phyloP scores from a whole-genome alignment of 2,888 invertebrate genomes.

The Carcina quercana region DNA sequence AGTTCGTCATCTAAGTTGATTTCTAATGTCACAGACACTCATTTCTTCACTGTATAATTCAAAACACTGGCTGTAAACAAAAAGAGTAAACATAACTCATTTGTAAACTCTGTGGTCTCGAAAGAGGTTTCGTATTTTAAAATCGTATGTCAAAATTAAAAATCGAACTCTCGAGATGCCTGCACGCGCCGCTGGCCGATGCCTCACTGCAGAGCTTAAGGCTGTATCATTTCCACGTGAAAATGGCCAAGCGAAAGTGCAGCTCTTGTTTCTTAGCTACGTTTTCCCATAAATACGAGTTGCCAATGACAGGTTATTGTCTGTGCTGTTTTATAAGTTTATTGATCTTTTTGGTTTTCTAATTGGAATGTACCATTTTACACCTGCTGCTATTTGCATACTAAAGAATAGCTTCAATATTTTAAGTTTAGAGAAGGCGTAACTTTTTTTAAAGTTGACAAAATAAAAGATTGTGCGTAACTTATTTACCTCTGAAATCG shows the following conservation, averaged over 20 bases:
- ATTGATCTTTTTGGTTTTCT: constrained; percentile 9
- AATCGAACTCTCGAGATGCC: constrained; percentile 22
- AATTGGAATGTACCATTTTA: too few relatives aligned
- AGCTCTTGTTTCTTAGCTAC: constrained; percentile 18
- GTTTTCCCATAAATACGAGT: constrained; percentile 28
- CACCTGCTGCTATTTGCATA: too few relatives aligned
- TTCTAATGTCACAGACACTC: background rate
- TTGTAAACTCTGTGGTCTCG: background rate
- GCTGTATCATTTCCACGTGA: constrained; percentile 43
- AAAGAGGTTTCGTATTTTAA: background rate
- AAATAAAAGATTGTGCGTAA: too few relatives aligned
- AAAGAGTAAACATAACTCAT: background rate
- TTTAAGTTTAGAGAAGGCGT: too few relatives aligned
- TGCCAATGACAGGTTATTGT: constrained; percentile 25
- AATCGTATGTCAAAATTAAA: constrained; percentile 17
- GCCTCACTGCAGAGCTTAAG: constrained; percentile 50
- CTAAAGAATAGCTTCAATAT: too few relatives aligned
- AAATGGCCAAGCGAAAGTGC: constrained; percentile 54
- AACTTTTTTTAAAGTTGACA: too few relatives aligned
- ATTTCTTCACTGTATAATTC: background rate
- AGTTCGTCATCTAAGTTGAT: constrained; percentile 9
- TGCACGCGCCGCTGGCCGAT: constrained; percentile 36
- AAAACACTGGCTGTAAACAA: background rate
- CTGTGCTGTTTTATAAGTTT: constrained; percentile 15
- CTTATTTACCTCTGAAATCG: too few relatives aligned